These are phyloP conservation scores for Plebejus anna DNA, from an alignment of 2,888 invertebrate species.

Conservation along the genomic window DNA sequence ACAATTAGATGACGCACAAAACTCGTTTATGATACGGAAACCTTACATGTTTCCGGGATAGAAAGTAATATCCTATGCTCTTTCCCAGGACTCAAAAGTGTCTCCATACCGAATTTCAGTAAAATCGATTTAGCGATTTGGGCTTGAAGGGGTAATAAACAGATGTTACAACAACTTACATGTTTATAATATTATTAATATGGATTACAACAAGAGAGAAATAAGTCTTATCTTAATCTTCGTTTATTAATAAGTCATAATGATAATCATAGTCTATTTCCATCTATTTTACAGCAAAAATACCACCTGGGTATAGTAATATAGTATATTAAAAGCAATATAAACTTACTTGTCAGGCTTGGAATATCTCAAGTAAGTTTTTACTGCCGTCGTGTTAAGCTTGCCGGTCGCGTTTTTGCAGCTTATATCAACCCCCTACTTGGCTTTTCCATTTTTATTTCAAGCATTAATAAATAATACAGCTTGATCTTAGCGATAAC, in stretches of 20 bases:
- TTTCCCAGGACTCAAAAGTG: too few species aligned
- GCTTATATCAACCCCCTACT: slow-evolving; percentile 75
- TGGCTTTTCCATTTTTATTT: slow-evolving; percentile 70
- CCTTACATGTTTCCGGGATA: too few species aligned
- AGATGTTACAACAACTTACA: too few species aligned
- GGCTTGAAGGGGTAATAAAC: too few species aligned
- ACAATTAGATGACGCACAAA: too few species aligned
- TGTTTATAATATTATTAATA: too few species aligned
- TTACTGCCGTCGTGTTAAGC: slow-evolving; percentile 52
- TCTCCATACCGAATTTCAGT: too few species aligned
- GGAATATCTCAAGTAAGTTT: slow-evolving; percentile 48
- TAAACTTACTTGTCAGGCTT: slow-evolving; percentile 33
- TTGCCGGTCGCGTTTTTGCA: slow-evolving; percentile 59
- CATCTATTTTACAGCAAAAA: background rate
- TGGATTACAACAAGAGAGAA: too few species aligned
- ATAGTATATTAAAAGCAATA: background rate
- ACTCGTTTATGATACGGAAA: too few species aligned
- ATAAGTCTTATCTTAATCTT: background rate
- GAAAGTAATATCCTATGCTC: too few species aligned
- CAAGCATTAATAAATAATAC: slow-evolving; percentile 76
- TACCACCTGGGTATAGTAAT: background rate
- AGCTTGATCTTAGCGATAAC: slow-evolving; percentile 43
- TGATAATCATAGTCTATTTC: background rate
- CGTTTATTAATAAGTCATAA: background rate
- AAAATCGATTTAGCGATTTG: too few species aligned